Base-by-base conservation (phyloP, 1,140 invertebrate species). In the Drosophila micromelanica region DNA sequence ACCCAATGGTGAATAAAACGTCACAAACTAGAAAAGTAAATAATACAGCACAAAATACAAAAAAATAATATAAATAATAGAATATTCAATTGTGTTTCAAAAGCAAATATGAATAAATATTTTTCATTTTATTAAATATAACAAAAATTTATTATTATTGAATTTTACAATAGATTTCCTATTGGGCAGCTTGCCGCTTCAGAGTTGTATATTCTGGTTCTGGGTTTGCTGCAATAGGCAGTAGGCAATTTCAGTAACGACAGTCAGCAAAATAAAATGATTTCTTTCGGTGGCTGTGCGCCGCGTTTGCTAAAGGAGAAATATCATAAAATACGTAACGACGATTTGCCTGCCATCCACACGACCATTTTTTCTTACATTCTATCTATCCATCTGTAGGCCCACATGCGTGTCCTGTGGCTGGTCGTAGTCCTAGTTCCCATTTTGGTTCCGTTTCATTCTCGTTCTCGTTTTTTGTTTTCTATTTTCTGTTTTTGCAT, bases 241-340 rank as follows among this genome's bases (percentile, higher is more conserved):
- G 73, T 80, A 80, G 78, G 82, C 82, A 86, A 87, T 86, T 86
- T 71, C 64, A 73, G 82, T 87, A 76, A 82, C 82, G 82, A 79
- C 84, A 82, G 82, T 86, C 82, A 86, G 82, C 82, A 86, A 70
- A 86, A 86, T 86, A 73, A 87, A 86, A 86, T 86, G 63, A 86
- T 87, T 87, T 78, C 76, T 82, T 64, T 73, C 37, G 49, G 42
- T 59, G 40, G 71, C 57, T 45, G 48, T 38, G 40, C 48, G 42
- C 27, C 71, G 63, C 46, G 51, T 49, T 55, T 43, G 67, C 38
- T 54, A 68, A 65, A 79, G 75, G 61, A 87, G 80, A 69, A 82
- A 82, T 70, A 86, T 73, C 82, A 86, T 86, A 86, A 86, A 86
- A 78, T 79, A 79, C 84, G 78, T 78, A 86, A 81, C 82, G 82